Evolutionary conservation across 2,113 vertebrate genomes (phyloP).

Genomic region (Zapornia atra): DNA sequence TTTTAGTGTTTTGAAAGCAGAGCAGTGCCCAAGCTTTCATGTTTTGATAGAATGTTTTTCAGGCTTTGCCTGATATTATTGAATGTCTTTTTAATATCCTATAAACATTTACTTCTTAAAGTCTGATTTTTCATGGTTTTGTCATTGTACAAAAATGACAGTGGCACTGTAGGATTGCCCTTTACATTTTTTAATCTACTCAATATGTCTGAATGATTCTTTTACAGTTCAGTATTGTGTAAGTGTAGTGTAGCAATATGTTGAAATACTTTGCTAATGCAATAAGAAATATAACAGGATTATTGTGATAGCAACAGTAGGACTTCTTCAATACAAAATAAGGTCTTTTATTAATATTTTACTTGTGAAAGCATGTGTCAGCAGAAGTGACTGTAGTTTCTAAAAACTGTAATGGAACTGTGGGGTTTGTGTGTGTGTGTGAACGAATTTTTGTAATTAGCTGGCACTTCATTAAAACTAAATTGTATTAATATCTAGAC

Average conservation of each 20-base stretch:
- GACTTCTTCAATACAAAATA: neutral
- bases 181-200: neutral
- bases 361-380: neutral
- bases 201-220: neutral
- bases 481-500: slow-evolving; percentile 1
- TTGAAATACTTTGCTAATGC: neutral
- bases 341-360: neutral
- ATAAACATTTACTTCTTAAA: neutral
- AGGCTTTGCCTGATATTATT: neutral
- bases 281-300: neutral
- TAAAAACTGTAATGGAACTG: neutral
- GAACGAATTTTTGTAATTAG: neutral
- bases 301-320: neutral
- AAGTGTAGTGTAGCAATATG: neutral
- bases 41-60: neutral
- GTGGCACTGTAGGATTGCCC: neutral
- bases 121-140: neutral
- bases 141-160: neutral
- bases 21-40: neutral
- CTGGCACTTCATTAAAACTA: neutral
- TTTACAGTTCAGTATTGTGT: neutral
- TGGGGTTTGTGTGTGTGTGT: neutral
- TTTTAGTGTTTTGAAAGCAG: neutral
- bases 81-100: neutral
- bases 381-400: neutral